Conservation (phyloP, 2,888 invertebrate genomes). For the Arge pagana region DNA sequence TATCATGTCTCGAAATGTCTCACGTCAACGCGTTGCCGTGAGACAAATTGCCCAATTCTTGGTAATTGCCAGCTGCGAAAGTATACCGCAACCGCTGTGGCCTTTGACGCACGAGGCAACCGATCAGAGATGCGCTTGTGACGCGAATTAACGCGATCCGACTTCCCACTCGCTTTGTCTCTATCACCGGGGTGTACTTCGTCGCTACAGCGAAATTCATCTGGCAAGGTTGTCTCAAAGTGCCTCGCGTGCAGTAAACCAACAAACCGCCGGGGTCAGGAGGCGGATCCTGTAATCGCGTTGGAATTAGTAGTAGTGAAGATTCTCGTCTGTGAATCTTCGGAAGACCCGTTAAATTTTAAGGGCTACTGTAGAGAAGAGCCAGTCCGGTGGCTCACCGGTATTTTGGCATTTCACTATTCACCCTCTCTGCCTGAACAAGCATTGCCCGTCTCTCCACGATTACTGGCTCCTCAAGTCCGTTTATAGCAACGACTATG, state of each 20-base stretch:
- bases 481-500: conserved; percentile 17
- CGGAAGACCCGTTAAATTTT: conserved; percentile 20
- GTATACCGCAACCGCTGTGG: no score
- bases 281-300: conserved; percentile 14
- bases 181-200: conserved; percentile 4
- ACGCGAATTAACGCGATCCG: conserved; percentile 3
- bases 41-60: no score
- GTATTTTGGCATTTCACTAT: conserved; percentile 18
- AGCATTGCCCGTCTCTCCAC: background rate
- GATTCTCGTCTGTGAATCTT: no score
- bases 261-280: conserved; percentile 5
- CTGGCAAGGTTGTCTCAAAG: conserved; percentile 7
- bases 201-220: conserved; percentile 13
- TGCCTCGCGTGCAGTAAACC: conserved; percentile 11
- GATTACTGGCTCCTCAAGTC: conserved; percentile 14
- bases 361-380: conserved; percentile 20
- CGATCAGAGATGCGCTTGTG: background rate
- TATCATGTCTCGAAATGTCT: no score
- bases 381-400: conserved; percentile 15
- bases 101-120: background rate
- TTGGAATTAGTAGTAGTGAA: no score
- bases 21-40: no score
- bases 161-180: background rate
- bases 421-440: conserved; percentile 9
- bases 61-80: no score